These are phyloP conservation scores for Bucco capensis DNA, from an alignment of 2,113 vertebrate genomes.

Conservation along the genomic window DNA sequence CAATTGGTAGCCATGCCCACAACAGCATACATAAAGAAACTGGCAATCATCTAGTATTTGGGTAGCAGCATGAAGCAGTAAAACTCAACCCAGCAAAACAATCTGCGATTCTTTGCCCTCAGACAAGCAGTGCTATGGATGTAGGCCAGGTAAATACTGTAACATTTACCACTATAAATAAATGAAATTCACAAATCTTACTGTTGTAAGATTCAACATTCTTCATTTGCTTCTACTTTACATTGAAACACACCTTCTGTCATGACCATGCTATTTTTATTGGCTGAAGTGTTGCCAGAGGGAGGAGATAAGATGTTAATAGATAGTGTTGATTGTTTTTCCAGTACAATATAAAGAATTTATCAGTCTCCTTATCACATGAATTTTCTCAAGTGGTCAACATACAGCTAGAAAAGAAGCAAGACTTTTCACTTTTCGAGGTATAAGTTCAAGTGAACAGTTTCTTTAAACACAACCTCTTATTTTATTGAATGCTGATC, in stretches of 20 bases:
- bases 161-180: not conserved
- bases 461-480: not conserved
- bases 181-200: slow-evolving; percentile 19
- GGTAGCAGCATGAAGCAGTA: slow-evolving; percentile 29
- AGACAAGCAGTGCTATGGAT: not conserved
- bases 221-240: not conserved
- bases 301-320: not conserved
- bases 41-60: not conserved
- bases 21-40: not conserved
- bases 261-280: not conserved
- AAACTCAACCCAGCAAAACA: slow-evolving; percentile 35
- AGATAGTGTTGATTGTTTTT: not conserved
- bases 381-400: not conserved
- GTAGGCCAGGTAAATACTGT: not conserved
- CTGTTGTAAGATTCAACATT: not conserved
- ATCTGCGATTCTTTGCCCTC: slow-evolving; percentile 7
- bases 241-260: not conserved
- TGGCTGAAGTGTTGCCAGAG: not conserved
- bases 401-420: not conserved
- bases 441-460: not conserved
- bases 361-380: not conserved
- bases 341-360: not conserved
- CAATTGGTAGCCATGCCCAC: not conserved
- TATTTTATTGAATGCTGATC: not conserved
- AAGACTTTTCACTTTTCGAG: not conserved